phyloP scores from a whole-genome alignment of 2,797 vertebrate genomes.

The Austrolebias charrua region DNA sequence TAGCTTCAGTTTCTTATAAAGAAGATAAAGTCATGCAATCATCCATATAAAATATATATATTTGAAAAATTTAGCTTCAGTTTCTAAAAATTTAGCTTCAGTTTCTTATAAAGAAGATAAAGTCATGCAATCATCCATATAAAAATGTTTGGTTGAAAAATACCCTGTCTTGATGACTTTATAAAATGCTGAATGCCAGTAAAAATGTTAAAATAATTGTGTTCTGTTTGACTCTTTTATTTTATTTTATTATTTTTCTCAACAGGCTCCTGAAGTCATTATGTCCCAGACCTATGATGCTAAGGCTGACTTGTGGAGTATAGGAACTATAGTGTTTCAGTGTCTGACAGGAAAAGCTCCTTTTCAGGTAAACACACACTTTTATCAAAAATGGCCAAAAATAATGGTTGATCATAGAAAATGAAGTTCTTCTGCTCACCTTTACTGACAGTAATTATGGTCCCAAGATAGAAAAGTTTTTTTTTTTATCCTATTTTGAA shows the following conservation, averaged over 20 bases:
- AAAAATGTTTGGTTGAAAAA: background rate
- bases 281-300: constrained; percentile 98
- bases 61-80: too few species aligned
- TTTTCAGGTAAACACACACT: constrained; percentile 86
- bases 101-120: background rate
- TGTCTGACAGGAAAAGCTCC: constrained; percentile 97
- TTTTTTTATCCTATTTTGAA: background rate
- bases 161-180: background rate
- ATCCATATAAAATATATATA: too few species aligned
- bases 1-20: too few species aligned
- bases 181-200: background rate
- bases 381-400: too few species aligned
- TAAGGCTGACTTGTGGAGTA: constrained; percentile 98
- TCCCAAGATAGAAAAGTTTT: background rate
- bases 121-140: background rate
- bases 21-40: too few species aligned
- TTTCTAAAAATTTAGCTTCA: too few species aligned
- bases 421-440: background rate
- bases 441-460: background rate
- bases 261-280: constrained; percentile 96
- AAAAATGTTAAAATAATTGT: background rate
- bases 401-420: background rate
- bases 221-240: background rate
- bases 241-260: background rate
- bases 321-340: constrained; percentile 98